Base-by-base conservation (phyloP, 2,888 invertebrate genomes). In the Dermolepida albohirtum region DNA sequence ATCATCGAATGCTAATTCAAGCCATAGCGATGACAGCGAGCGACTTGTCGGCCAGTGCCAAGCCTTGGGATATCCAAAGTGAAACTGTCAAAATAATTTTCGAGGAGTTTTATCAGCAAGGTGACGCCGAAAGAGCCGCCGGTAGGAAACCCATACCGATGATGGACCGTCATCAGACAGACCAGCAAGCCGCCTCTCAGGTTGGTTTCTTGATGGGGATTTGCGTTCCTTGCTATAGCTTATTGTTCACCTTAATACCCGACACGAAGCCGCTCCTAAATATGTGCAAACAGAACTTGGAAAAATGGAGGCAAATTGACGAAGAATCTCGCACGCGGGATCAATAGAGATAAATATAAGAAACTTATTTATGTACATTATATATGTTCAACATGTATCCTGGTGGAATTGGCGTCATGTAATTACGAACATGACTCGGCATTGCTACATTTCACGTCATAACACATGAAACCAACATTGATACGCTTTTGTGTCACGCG, bases 11-110 rank as follows among this genome's bases (percentile, higher is more conserved):
- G 62, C 81, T 93, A 39, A 86, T 91, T 1, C 89, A 92, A 85
- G 92, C 92, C 0, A 88, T 93, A 72, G 87, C 91, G 1, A 95
- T 95, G 94, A 94, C 94, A 0, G 91, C 92, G 0, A 91, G 92
- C 72, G 95, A 95, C 80, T 83, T 95, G 14, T 93, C 93, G 64
- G 93, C 94, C 0, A 91, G 92, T 73, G 90, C 93, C 0, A 95
- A 95, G 79, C 93, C 94, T 0, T 95, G 94, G 94, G 87, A 90
- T 22, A 86, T 92, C 1, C 94, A 95, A 82, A 88, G 89, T 16
- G 88, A 92, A 78, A 93, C 94, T 0, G 94, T 94, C 1, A 88
- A 81, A 72, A 91, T 93, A 6, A 94, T 95, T 64, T 92, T 92
- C 78, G 90, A 92, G 76, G 93, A 93, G 80, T 93, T 93, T 79